A percentile compares a stretch with the other conserved stretches of the same genome.
Evolutionary conservation across 1,140 invertebrate genomes (phyloP).

Genomic region (Oryctes rhinoceros): DNA sequence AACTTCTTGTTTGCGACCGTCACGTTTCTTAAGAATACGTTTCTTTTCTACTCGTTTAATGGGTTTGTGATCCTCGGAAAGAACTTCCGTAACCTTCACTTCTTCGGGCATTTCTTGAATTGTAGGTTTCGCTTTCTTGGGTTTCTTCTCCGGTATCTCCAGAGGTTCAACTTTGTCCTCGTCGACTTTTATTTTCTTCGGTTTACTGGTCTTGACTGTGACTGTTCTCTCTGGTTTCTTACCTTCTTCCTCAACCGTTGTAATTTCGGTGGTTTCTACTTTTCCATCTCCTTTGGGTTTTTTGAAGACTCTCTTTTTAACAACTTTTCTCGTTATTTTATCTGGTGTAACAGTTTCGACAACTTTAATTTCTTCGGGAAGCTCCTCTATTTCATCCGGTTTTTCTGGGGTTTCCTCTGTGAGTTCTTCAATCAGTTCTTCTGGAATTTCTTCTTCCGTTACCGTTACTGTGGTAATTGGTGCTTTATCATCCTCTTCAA

Average conservation of each 20-base stretch:
- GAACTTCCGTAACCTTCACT: constrained; percentile 54
- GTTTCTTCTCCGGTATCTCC: constrained; percentile 59
- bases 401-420: constrained; percentile 45
- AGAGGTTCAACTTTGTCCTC: constrained; percentile 56
- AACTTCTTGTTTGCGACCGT: constrained; percentile 49
- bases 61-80: constrained; percentile 48
- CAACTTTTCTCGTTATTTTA: constrained; percentile 57
- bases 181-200: constrained; percentile 58
- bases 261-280: constrained; percentile 51
- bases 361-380: constrained; percentile 52
- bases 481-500: constrained; percentile 57
- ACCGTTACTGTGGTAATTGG: constrained; percentile 58
- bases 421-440: constrained; percentile 44
- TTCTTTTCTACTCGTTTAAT: constrained; percentile 46
- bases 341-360: constrained; percentile 54
- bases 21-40: constrained; percentile 47
- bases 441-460: constrained; percentile 56
- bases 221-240: constrained; percentile 57
- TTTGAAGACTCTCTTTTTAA: constrained; percentile 57
- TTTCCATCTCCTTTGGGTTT: constrained; percentile 52
- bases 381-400: constrained; percentile 53
- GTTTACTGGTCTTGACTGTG: constrained; percentile 55
- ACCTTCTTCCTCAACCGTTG: constrained; percentile 56
- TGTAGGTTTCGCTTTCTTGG: no score
- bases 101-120: constrained; percentile 58